Evolutionary conservation across 2,888 invertebrate species (phyloP).

Genomic region (Endomychus coccineus): DNA sequence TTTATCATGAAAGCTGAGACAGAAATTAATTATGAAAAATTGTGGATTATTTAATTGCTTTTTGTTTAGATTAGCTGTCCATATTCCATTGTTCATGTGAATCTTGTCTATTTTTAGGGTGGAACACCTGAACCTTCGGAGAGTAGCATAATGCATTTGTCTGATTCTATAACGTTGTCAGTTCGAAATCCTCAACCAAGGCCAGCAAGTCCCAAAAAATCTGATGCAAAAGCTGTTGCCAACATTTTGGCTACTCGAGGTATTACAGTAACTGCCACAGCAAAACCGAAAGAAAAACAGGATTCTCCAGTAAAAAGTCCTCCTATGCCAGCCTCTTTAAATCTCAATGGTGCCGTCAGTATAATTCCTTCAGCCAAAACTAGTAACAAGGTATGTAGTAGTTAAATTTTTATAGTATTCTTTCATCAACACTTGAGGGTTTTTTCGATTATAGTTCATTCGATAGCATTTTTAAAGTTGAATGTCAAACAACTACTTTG

Average conservation of each 20-base stretch:
- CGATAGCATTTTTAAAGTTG: no score
- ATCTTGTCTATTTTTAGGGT: no score
- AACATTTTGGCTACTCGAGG: conserved; percentile 69
- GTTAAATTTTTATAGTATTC: no score
- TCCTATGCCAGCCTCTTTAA: conserved; percentile 47
- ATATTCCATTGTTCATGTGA: no score
- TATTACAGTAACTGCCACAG: conserved; percentile 67
- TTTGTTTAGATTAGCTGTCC: no score
- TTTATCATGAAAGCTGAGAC: no score
- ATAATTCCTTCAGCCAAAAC: conserved; percentile 48
- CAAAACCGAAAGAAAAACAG: conserved; percentile 39
- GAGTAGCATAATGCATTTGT: conserved; percentile 56
- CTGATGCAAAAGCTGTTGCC: conserved; percentile 68
- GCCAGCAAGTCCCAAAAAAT: conserved; percentile 48
- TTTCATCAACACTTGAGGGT: no score
- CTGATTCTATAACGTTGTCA: conserved; percentile 67
- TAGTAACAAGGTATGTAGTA: conserved; percentile 25
- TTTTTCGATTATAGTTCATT: no score
- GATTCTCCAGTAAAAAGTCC: conserved; percentile 37
- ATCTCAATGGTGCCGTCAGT: conserved; percentile 55
- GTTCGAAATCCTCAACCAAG: conserved; percentile 46
- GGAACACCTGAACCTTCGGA: conserved; percentile 37
- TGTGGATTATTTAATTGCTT: no score
- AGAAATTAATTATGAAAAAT: no score
- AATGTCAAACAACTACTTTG: no score